These are phyloP conservation scores for Spinibarbus caldwelli DNA, from an alignment of 2,797 vertebrate genomes.

Conservation along the genomic window DNA sequence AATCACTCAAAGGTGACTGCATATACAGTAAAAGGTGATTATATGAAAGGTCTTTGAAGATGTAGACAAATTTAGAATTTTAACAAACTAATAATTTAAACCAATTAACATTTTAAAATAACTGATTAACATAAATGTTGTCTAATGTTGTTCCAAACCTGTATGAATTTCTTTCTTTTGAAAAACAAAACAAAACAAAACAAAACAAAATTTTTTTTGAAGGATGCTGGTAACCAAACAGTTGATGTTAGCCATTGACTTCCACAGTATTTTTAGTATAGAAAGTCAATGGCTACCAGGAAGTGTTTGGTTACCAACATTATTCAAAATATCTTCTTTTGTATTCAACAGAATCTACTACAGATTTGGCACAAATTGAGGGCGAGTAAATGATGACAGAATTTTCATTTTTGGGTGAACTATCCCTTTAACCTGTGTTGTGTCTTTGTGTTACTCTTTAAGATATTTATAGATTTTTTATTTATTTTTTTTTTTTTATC, in stretches of 20 bases:
- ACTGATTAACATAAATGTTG: background rate
- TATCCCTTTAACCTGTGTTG: background rate
- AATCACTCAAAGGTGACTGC: background rate
- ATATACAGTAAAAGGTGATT: background rate
- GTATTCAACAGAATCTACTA: background rate
- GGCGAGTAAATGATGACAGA: too few species aligned
- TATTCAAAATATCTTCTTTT: background rate
- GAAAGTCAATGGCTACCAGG: background rate
- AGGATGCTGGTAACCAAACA: background rate
- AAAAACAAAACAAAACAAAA: background rate
- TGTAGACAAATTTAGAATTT: background rate
- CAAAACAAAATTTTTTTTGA: fast-evolving
- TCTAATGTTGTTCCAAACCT: too few species aligned
- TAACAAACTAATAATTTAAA: background rate
- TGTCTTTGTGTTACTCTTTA: too few species aligned
- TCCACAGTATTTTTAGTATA: background rate
- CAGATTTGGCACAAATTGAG: background rate
- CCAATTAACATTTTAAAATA: background rate
- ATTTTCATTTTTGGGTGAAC: too few species aligned
- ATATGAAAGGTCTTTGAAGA: background rate
- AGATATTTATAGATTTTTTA: background rate
- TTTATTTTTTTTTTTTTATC: background rate
- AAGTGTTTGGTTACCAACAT: background rate
- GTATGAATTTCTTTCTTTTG: background rate
- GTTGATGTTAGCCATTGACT: background rate